Base-by-base conservation (phyloP, 2,797 vertebrate species). In the Enteromius paludinosus region DNA sequence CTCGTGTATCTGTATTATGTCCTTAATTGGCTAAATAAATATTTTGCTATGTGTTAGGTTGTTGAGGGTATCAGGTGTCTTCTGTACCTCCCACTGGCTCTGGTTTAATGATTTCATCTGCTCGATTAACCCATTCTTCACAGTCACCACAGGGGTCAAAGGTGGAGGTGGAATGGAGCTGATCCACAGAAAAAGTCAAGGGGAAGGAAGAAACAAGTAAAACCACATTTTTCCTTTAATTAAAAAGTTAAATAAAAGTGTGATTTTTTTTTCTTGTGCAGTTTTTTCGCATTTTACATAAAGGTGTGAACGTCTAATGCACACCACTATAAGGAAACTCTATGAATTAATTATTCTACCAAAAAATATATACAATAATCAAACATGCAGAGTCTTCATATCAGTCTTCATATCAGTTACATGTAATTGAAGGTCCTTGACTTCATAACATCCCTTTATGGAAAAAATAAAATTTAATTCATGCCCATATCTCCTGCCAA, bases 401-500 rank as follows among this genome's bases (percentile, higher is more conserved):
- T 30, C 23, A 64, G 30, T 33, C 3, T 33, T 33, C 3, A 33
- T 33, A 33, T 10, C 56, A 30, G 10, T 47, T 33, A 30, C 25
- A 64, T 33, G 17, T 33, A 18, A 77, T 33, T 28, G 4, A 69
- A 79, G 33, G 33, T 14, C 49, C 15, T 25, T 79, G 33, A 17
- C 49, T 41, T 28, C 23, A 43, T 38, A 79, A 79, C 33, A 69
- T 28, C 3, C 8, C 30, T n/a, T 10, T 38, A 47, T 43, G 4
- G 0, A 41, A 25, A 4, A 41, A 38, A 18, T 17, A 30, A 35
- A 15, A 47, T n/a, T n/a, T n/a, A 68, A 1, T n/a, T 5, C 54
- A 18, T 47, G 56, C 52, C 23, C 69, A 75, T 88, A 86, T 68
- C 35, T 45, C 73, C 78, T 83, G 69, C 87, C 80, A 81, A 86